Evolutionary conservation across 1,140 invertebrate genomes (phyloP), one percentile per base, ranked within the genome.

Genomic region (Drosophila nannoptera): DNA sequence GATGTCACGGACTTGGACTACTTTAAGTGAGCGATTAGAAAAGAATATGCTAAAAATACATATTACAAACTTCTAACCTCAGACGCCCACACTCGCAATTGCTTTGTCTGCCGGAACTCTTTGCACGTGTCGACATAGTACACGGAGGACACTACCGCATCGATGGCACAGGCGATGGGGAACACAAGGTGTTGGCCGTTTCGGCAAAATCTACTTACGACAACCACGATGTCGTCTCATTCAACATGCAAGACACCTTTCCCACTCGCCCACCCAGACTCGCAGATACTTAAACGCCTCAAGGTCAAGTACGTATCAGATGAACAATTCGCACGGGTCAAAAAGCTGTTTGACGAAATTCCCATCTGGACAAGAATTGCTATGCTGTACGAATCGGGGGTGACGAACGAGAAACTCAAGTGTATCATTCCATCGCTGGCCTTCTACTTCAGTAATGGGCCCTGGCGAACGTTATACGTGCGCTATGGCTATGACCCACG

Each of bases 401-500:
- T 94, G 70, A 90, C 91, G 1, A 76, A 88, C 4, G 91, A 93
- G 14, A 92, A 93, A 32, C 84, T 97, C 0, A 97, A 96, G 90
- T 92, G 93, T 77, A 91, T 98, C 36, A 90, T 98, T 42, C 96
- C 97, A 0, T 92, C 93, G 31, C 89, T 96, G 1, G 95, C 96
- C 0, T 96, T 96, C 89, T 97, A 97, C 88, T 96, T 94, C 89
- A 91, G 92, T 9, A 95, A 93, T 73, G 97, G 97, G 0, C 97
- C 97, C 0, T 99, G 96, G 96, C 91, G 96, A 58, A 93, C 93
- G 48, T 92, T 95, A 83, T 98, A 97, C 94, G 93, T 96, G 0
- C 93, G 91, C 84, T 93, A 94, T 78, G 96, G 96, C 0, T 98
- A 96, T 80, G 96, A 98, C 91, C 96, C 97, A 0, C 91, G 95